Evolutionary conservation across 1,140 invertebrate species (phyloP), one percentile per base, ranked within the genome.

Genomic region (Schlechtendalia chinensis): DNA sequence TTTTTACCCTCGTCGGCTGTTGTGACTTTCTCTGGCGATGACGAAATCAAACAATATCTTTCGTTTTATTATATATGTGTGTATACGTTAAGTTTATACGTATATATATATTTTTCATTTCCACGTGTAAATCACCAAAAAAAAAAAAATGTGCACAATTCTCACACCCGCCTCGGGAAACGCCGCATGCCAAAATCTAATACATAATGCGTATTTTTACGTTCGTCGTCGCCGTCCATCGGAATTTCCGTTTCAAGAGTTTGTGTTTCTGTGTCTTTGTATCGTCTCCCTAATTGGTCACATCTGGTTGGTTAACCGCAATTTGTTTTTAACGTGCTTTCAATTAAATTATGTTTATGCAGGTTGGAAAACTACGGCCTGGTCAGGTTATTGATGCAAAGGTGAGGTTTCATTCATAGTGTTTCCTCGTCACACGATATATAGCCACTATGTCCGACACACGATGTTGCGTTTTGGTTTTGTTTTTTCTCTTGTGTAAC

Each of bases 381-480:
- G 91, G 91, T 88, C 91, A 93, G 88, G 89, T 93, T 86, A 88
- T 90, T 85, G 91, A 92, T 87, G 87, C 87, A 87, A 92, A 93
- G 91, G 91, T 93, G 91, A 90, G 90, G 88, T 89, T 90, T 89
- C 88, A 89, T 88, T 82, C 74, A 61, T 82, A 80, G 75, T 81
- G 80, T 83, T 83, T 79, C 81, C 72, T 82, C 61, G 80, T 80
- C 58, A 77, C 81, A 85, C n/a, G n/a, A n/a, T n/a, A 84, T 86
- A 84, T 86, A 88, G 88, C 89, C 88, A 89, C 89, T 89, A 87
- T 88, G 88, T 89, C 88, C 88, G 88, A 86, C 84, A 85, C 85
- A 81, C 32, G 32, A 4, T 39, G 32, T 85, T 82, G 74, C 45
- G 47, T 53, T 71, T 39, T 3, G 32, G 3, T 3, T 39, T 39